Base-by-base conservation (phyloP, 2,797 vertebrate species). In the Gymnopithys bicolor region DNA sequence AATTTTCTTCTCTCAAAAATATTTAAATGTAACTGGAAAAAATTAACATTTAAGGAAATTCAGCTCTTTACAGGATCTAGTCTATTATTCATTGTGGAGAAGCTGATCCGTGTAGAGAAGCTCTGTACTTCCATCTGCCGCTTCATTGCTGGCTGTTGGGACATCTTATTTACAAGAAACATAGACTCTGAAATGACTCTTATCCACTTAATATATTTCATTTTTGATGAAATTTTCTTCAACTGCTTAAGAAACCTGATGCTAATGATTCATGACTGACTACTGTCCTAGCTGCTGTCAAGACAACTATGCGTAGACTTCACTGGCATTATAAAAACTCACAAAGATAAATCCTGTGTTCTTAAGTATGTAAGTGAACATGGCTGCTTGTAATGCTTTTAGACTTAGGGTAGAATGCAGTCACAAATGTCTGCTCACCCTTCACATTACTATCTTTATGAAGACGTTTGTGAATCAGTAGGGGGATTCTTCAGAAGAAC, bases 1-100 rank as follows among this genome's bases (percentile, higher is more conserved):
- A 97, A 93, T 84, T 58, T 86, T 87, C 32, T 90, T 91, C 39
- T 89, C 35, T 93, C 52, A 84, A 82, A 90, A 92, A 73, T 60
- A 58, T 33, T 93, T 77, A 76, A 84, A 89, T 49, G 11, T 41
- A 84, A 90, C 62, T 92, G 24, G 33, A 73, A 87, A 73, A 11
- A 69, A 75, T 16, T 30, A 62, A 46, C 3, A 8, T 37, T 63
- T 53, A 69, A 53, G 21, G 49, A 91, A 66, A 78, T 74, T 60
- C 24, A 92, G 37, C 21, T 19, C 17, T 84, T 86, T 18, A 27
- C 18, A 92, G 22, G 24, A 93, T 66, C 2, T 4, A 69, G 35
- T 75, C 5, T 37, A 41, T 91, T 55, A 87, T 32, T 87, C 45
- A 39, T 5, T 58, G 58, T 27, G 58, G 62, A 66, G 21, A 95